A percentile compares a stretch with the other conserved stretches of the same genome.
phyloP scores from a whole-genome alignment of 2,888 invertebrate species.

The Idaea aversata region DNA sequence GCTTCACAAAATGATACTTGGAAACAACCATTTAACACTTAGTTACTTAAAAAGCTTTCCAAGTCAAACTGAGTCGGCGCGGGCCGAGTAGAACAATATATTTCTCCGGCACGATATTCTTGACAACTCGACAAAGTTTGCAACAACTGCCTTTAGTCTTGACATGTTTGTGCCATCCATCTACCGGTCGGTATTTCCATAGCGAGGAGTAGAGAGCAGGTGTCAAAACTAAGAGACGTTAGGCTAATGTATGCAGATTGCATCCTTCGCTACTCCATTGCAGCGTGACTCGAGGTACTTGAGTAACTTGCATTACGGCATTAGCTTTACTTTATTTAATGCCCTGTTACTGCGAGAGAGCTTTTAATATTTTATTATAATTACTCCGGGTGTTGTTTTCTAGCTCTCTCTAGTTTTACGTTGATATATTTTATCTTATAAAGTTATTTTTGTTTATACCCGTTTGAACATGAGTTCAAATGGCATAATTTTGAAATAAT shows the following conservation, averaged over 20 bases:
- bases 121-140: constrained; percentile 51
- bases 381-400: constrained; percentile 28
- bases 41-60: constrained; percentile 47
- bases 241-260: constrained; percentile 80
- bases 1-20: constrained; percentile 32
- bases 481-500: too few species aligned
- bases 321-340: constrained; percentile 62
- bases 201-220: constrained; percentile 61
- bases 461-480: neutral
- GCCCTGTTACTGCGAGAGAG: constrained; percentile 34
- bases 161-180: constrained; percentile 73
- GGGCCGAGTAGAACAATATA: constrained; percentile 39
- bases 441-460: neutral
- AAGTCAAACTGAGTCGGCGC: constrained; percentile 36
- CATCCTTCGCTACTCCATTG: constrained; percentile 59
- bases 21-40: constrained; percentile 43
- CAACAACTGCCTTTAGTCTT: constrained; percentile 59
- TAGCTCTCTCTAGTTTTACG: constrained; percentile 12
- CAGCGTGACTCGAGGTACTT: constrained; percentile 30
- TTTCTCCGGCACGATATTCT: constrained; percentile 41
- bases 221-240: constrained; percentile 77
- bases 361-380: constrained; percentile 33
- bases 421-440: neutral
- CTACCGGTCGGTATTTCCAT: constrained; percentile 53
- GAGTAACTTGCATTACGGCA: constrained; percentile 50